phyloP scores from a whole-genome alignment of 2,113 vertebrate genomes.

The Brachypteracias leptosomus region DNA sequence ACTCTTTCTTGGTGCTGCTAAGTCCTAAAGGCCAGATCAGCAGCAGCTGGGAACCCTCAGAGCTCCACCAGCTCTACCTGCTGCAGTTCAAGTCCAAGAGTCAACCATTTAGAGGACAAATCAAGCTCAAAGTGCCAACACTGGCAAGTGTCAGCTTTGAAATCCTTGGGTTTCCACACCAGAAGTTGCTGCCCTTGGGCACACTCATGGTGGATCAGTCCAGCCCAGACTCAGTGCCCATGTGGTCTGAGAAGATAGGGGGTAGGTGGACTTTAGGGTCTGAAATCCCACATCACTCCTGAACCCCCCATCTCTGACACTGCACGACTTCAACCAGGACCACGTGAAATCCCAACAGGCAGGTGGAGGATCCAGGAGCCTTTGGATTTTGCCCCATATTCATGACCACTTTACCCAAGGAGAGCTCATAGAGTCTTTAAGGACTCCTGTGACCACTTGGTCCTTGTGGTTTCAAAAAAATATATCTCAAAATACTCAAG shows the following conservation, averaged over 20 bases:
- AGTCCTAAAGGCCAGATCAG: not conserved
- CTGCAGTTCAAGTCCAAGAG: not conserved
- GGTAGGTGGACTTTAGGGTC: not conserved
- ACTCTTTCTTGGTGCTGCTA: not conserved
- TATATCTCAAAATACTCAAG: not conserved
- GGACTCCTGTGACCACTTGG: not conserved
- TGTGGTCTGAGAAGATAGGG: not conserved
- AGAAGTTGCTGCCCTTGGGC: not conserved
- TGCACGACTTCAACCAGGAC: not conserved
- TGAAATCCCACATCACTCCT: not conserved
- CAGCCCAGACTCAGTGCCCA: not conserved
- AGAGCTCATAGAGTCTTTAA: not conserved
- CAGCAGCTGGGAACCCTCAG: not conserved
- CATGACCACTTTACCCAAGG: not conserved
- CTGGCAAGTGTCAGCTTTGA: not conserved
- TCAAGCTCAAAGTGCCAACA: not conserved
- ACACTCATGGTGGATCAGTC: rapidly evolving
- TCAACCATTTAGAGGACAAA: not conserved
- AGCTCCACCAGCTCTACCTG: not conserved
- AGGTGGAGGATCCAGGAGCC: not conserved
- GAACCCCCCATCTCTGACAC: not conserved
- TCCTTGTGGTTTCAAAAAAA: not conserved
- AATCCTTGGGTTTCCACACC: not conserved
- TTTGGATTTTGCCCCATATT: not conserved
- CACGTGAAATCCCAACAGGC: not conserved